phyloP scores from a whole-genome alignment of 2,888 invertebrate species.

The Phaedon cochleariae region DNA sequence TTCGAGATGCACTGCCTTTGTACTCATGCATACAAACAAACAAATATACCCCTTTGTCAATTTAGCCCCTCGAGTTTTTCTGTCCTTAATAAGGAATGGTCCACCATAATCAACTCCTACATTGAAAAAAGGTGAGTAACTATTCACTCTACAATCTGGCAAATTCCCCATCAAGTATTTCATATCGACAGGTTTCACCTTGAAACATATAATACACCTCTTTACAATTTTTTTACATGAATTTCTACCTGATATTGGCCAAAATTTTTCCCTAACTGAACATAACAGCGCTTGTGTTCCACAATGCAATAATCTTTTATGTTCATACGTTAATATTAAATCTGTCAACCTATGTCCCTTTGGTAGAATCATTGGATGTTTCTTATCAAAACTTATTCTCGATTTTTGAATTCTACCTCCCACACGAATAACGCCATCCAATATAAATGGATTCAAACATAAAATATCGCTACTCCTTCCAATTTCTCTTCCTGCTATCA shows the following conservation, averaged over 20 bases:
- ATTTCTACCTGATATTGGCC: conserved; percentile 43
- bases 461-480: conserved; percentile 17
- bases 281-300: conserved; percentile 31
- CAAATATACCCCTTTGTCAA: conserved; percentile 31
- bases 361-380: too few relatives aligned
- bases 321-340: conserved; percentile 32
- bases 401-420: conserved; percentile 23
- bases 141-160: conserved; percentile 37
- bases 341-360: conserved; percentile 29
- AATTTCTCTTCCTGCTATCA: not conserved
- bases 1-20: conserved; percentile 42
- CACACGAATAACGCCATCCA: too few relatives aligned
- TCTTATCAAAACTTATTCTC: conserved; percentile 16
- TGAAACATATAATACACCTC: conserved; percentile 40
- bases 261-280: conserved; percentile 40
- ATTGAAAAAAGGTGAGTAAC: conserved; percentile 40
- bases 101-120: conserved; percentile 46
- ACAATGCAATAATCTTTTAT: conserved; percentile 30
- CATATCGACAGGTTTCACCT: conserved; percentile 29
- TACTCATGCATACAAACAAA: too few relatives aligned
- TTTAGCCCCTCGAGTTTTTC: conserved; percentile 34
- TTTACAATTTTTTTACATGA: conserved; percentile 33
- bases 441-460: conserved; percentile 22
- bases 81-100: conserved; percentile 44
- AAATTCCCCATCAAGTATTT: conserved; percentile 46